Conservation (phyloP, 2,113 vertebrate species). For the Epinephelus moara region DNA sequence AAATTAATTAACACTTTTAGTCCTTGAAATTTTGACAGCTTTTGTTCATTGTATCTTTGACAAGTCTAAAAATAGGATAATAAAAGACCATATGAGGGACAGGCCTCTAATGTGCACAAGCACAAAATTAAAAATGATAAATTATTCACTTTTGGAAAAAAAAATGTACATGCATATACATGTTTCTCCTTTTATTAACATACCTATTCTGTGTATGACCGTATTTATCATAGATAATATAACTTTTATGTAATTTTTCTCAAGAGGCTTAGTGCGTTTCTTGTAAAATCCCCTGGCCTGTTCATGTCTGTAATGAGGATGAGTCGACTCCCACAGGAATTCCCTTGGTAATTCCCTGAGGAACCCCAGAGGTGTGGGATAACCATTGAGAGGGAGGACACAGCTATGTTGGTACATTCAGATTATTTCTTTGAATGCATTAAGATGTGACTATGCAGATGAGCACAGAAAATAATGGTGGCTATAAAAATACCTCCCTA, state of each 20-base stretch:
- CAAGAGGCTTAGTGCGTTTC: neutral
- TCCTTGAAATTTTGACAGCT: neutral
- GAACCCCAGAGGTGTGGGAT: neutral
- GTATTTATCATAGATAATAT: neutral
- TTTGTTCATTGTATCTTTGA: neutral
- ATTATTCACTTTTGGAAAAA: neutral
- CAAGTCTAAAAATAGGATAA: neutral
- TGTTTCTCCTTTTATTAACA: neutral
- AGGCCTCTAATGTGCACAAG: neutral
- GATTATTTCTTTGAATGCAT: neutral
- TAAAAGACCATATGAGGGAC: neutral
- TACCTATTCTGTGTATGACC: neutral
- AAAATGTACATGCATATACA: neutral
- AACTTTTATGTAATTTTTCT: conserved; percentile 14
- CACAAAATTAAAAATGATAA: neutral
- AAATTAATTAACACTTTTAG: neutral
- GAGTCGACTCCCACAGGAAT: neutral
- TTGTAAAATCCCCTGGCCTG: neutral
- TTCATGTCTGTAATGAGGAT: conserved; percentile 19
- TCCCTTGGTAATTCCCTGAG: conserved; percentile 25
- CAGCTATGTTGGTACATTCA: neutral
- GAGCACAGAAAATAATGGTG: neutral
- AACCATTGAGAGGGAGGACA: neutral
- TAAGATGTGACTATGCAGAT: no score
- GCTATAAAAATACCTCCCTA: neutral